These are phyloP conservation scores for Harpagifer antarcticus DNA, from an alignment of 2,797 vertebrate genomes.

Conservation along the genomic window DNA sequence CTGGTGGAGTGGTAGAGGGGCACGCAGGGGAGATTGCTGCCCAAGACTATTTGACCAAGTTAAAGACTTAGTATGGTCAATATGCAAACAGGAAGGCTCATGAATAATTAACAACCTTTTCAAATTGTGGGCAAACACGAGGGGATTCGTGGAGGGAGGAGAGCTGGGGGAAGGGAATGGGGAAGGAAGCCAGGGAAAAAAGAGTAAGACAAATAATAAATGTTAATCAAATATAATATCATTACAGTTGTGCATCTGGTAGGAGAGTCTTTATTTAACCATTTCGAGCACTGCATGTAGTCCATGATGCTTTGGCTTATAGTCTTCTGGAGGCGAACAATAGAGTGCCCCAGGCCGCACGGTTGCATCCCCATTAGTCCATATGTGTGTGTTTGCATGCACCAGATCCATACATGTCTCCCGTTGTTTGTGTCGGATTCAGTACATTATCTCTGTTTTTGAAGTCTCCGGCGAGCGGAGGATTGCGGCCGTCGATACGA, in stretches of 20 bases:
- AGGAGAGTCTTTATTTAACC: slow-evolving; percentile 24
- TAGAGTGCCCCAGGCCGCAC: slow-evolving; percentile 41
- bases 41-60: slow-evolving; percentile 63
- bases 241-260: slow-evolving; percentile 9
- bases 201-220: too few species aligned
- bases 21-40: slow-evolving; percentile 27
- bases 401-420: slow-evolving; percentile 51
- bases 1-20: slow-evolving; percentile 25
- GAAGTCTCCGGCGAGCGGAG: slow-evolving; percentile 51
- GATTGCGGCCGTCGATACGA: slow-evolving; percentile 64
- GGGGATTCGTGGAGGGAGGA: slow-evolving; percentile 7
- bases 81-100: slow-evolving; percentile 63
- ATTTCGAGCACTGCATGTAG: slow-evolving; percentile 8
- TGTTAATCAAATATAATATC: slow-evolving; percentile 13
- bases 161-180: background rate
- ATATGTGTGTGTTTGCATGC: background rate
- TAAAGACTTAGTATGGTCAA: slow-evolving; percentile 70
- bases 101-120: slow-evolving; percentile 76
- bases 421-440: slow-evolving; percentile 58
- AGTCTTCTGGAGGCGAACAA: slow-evolving; percentile 61
- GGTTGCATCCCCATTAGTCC: slow-evolving; percentile 7
- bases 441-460: slow-evolving; percentile 42
- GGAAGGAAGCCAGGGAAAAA: background rate
- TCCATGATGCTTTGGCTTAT: slow-evolving; percentile 39
- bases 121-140: slow-evolving; percentile 59